These are phyloP conservation scores for Pollenia angustigena DNA, from an alignment of 2,888 invertebrate genomes.

Conservation along the genomic window DNA sequence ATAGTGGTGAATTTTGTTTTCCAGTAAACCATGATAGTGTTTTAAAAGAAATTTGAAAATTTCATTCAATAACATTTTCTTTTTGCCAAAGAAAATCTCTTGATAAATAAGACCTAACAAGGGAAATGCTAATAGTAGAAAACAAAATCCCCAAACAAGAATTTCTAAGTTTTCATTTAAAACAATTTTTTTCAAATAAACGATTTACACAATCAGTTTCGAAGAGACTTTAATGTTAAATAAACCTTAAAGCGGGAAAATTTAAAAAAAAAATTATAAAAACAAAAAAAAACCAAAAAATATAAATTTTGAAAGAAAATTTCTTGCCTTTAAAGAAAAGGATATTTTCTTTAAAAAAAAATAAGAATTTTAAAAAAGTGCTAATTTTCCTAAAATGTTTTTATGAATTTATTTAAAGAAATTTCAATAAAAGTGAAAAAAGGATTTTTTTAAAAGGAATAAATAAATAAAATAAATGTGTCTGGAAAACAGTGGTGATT, in stretches of 20 bases:
- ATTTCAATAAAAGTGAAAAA: neutral
- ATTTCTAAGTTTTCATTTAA: conserved; percentile 71
- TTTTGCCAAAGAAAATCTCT: conserved; percentile 37
- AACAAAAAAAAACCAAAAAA: conserved; percentile 13
- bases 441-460: conserved; percentile 25
- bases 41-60: conserved; percentile 36
- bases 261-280: conserved; percentile 17
- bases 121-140: conserved; percentile 28
- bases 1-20: conserved; percentile 5
- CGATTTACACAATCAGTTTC: conserved; percentile 77
- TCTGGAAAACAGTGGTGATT: conserved; percentile 35
- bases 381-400: conserved; percentile 25
- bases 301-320: neutral
- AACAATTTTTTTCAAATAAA: conserved; percentile 6
- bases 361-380: neutral
- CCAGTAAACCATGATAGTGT: neutral
- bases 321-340: neutral
- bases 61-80: conserved; percentile 61
- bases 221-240: conserved; percentile 77
- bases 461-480: conserved; percentile 9
- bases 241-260: conserved; percentile 74
- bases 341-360: neutral
- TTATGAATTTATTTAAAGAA: neutral
- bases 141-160: conserved; percentile 20
- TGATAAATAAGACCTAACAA: conserved; percentile 34